Evolutionary conservation across 2,113 vertebrate genomes (phyloP), one percentile per base, ranked within the genome.

Genomic region (Zosterops hypoxanthus): DNA sequence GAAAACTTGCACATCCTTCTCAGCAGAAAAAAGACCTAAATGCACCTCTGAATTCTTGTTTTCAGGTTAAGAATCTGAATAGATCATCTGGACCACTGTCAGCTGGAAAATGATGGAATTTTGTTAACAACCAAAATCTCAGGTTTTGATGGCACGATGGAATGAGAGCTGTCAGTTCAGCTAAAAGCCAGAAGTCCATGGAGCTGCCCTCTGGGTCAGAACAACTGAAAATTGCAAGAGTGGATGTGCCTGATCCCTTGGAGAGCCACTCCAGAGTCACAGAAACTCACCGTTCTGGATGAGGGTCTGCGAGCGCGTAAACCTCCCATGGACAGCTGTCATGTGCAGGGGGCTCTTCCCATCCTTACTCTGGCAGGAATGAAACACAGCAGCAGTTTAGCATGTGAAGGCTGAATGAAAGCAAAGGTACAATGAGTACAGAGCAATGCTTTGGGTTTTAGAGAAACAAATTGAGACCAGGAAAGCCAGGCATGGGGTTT

Each of bases 301-400:
- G 90, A 99, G 99, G 5, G 99, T 99, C 96, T 99, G 99, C 0
- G 99, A 99, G 34, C 99, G 98, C 0, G 99, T 99, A 96, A 99
- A 99, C 71, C 99, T 98, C 14, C 99, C 99, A 1, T 99, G 99
- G 57, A 99, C 99, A 2, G 99, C 99, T 1, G 99, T 99, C 99
- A 99, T 99, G 94, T 99, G 99, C 69, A 99, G 97, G 1, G 99
- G 99, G 96, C 99, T 99, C 98, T 99, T 99, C 63, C 99, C 99
- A 28, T 99, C 99, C 73, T 99, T 99, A 96, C 99, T 99, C 99
- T 99, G 88, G 70, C 49, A 94, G 91, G 90, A 94, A 94, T 44
- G 17, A 53, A 96, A 56, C 8, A 59, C 28, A 88, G 11, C 69
- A 47, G 12, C 4, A 0, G 19, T 15, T 73, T 13, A 83, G 20